A percentile compares a stretch with the other conserved stretches of the same genome.
Evolutionary conservation across 2,888 invertebrate genomes (phyloP).

Genomic region (Sphecodes monilicornis): DNA sequence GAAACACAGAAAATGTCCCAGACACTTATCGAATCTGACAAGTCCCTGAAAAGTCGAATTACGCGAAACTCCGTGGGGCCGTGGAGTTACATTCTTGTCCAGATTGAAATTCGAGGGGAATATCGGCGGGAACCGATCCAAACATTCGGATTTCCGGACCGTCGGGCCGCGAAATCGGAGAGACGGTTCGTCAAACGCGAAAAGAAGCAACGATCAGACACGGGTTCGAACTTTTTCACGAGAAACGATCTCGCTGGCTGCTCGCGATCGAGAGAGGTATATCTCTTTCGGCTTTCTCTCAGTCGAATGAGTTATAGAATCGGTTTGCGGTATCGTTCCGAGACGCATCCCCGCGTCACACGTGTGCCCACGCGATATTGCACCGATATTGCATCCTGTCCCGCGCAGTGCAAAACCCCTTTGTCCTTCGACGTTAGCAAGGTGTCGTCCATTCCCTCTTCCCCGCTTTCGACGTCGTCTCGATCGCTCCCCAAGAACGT

Average conservation of each 20-base stretch:
- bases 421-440: conserved; percentile 19
- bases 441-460: neutral
- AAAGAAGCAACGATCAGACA: conserved; percentile 13
- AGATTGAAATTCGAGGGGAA: conserved; percentile 16
- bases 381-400: conserved; percentile 77
- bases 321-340: conserved; percentile 78
- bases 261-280: conserved; percentile 15
- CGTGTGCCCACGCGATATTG: conserved; percentile 75
- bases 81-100: neutral
- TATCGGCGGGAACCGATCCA: neutral
- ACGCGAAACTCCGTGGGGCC: neutral
- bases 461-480: neutral
- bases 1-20: neutral
- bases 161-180: neutral
- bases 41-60: neutral
- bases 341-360: conserved; percentile 69
- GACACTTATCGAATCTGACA: neutral
- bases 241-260: conserved; percentile 47
- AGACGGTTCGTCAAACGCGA: conserved; percentile 35
- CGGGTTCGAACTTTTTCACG: conserved; percentile 62
- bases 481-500: conserved; percentile 21
- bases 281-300: conserved; percentile 50
- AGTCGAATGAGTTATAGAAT: conserved; percentile 77
- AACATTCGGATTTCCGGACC: conserved; percentile 21
- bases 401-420: conserved; percentile 38